Base-by-base conservation (phyloP, 2,797 vertebrate species). In the Parambassis ranga region DNA sequence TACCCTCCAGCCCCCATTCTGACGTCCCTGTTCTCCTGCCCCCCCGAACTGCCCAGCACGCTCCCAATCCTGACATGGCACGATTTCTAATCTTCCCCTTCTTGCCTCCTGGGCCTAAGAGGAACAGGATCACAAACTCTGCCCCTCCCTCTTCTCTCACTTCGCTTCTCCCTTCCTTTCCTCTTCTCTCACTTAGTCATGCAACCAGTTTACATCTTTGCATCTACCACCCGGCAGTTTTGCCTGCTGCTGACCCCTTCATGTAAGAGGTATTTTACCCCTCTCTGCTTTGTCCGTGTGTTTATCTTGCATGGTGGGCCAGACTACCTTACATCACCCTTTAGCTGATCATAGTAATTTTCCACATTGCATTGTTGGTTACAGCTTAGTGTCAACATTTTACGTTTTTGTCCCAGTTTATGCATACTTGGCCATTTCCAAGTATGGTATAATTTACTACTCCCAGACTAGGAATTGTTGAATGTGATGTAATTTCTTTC, bases 21-120 rank as follows among this genome's bases (percentile, higher is more conserved):
- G 64, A 66, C 32, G 16, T 76, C 70, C 77, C 73, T 42, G 62
- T 81, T 74, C 75, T 71, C 48, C 64, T 43, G 39, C 62, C 55
- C 62, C 82, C 81, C 64, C 48, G n/a, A n/a, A 47, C 72, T 75
- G 68, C 88, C 77, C 88, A 90, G 86, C 87, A 74, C 76, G 90
- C 75, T 81, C 85, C 67, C 89, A 89, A 84, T 89, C 87, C 87
- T 87, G 81, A 87, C 85, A 87, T 85, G 82, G 87, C 89, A 91
- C 84, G 86, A 89, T 90, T 90, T 84, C 76, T 91, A 86, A 90
- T 90, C 85, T 85, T 56, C 77, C 72, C 67, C 70, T 75, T 77
- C 74, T 80, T 71, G 75, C 70, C 77, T 87, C 80, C 84, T 81
- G 87, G 80, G 79, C 79, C 77, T 83, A 71, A 83, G 64, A 75